Base-by-base conservation (phyloP, 2,797 vertebrate species). In the Gouania willdenowi region DNA sequence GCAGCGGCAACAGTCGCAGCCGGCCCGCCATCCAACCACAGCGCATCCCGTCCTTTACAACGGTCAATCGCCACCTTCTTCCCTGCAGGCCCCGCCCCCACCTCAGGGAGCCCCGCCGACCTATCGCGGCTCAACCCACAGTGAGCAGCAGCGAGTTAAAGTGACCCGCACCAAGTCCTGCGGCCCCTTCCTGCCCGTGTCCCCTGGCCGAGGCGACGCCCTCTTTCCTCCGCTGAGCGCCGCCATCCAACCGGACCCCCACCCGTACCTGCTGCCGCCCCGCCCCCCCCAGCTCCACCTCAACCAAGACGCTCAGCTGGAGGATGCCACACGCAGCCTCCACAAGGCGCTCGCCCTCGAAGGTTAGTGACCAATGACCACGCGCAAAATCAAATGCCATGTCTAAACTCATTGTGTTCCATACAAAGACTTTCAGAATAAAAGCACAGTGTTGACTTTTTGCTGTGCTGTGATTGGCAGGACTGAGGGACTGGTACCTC, bases 401-500 rank as follows among this genome's bases (percentile, higher is more conserved):
- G n/a, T n/a, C n/a, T n/a, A n/a, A n/a, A n/a, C n/a, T n/a, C n/a
- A n/a, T n/a, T n/a, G n/a, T n/a, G n/a, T n/a, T n/a, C n/a, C n/a
- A n/a, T n/a, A n/a, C n/a, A n/a, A n/a, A n/a, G n/a, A n/a, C n/a
- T n/a, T n/a, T n/a, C n/a, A n/a, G n/a, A n/a, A n/a, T n/a, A n/a
- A n/a, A n/a, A n/a, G n/a, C n/a, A n/a, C n/a, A n/a, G n/a, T n/a
- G n/a, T 10, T 10, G 10, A 7, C 2, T 1, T 1, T 16, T 9
- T 18, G 3, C 11, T 10, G 8, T 4, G 8, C 8, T 53, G 4
- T 59, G 42, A 29, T 62, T 15, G 23, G 0, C 71, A 85, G 82
- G 93, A 28, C 82, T 94, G 26, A 83, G 93, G 74, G 92, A 94
- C 85, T 94, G 93, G 93, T 94, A 94, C 74, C 76, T 94, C 65